Conservation (phyloP, 2,113 vertebrate genomes). For the Protobothrops flavoviridis region DNA sequence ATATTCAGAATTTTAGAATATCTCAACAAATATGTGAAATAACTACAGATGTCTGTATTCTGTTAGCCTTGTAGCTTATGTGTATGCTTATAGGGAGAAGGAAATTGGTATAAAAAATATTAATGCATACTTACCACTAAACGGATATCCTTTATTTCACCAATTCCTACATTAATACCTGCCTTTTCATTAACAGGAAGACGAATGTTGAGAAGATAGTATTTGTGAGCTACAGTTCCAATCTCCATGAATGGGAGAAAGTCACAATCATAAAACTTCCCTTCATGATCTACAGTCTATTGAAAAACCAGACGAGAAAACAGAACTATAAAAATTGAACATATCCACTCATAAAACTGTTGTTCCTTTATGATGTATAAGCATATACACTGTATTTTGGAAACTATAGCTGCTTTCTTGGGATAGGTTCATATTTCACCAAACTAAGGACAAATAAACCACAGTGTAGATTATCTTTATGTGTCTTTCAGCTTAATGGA, state of each 20-base stretch:
- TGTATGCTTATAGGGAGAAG: neutral
- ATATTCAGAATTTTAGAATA: neutral
- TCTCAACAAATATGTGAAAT: neutral
- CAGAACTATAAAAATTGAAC: neutral
- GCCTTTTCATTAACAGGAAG: slow-evolving; percentile 90
- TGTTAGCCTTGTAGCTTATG: neutral
- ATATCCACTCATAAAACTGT: neutral
- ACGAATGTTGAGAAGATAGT: slow-evolving; percentile 94
- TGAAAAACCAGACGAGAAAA: neutral
- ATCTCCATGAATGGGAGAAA: slow-evolving; percentile 95
- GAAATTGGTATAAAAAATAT: neutral
- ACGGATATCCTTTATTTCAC: slow-evolving; percentile 92
- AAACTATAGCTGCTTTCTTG: neutral
- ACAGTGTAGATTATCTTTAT: neutral
- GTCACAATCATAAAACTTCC: slow-evolving; percentile 91
- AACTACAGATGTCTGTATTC: neutral
- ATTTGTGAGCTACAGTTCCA: slow-evolving; percentile 92
- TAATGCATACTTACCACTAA: slow-evolving; percentile 77
- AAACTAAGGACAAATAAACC: neutral
- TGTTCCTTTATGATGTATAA: neutral
- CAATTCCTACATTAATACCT: slow-evolving; percentile 90
- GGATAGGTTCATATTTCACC: neutral
- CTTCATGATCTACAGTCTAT: slow-evolving; percentile 86
- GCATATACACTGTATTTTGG: neutral
- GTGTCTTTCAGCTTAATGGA: neutral